Base-by-base conservation (phyloP, 1,140 invertebrate species). In the Oedothorax gibbosus region DNA sequence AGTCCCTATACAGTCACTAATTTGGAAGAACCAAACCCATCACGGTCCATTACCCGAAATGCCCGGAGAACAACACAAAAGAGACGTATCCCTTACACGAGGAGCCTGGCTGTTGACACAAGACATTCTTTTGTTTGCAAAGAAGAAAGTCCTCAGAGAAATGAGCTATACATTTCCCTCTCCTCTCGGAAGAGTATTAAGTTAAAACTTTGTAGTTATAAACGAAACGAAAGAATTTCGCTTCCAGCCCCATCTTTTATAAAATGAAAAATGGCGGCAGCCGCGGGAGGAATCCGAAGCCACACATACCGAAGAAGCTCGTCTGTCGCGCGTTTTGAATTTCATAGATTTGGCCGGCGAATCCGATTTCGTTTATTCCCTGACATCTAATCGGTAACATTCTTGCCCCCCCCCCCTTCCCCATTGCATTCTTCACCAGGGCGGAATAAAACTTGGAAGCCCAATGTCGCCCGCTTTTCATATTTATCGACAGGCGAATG, bases 361-460 rank as follows among this genome's bases (percentile, higher is more conserved):
- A 71, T 71, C 68, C 49, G 68, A 71, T 71, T 71, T 71, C 68
- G 49, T 54, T 53, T 51, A 71, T 71, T 71, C 68, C 14, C 68
- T 71, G 68, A 71, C 72, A 75, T 56, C 56, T 75, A 75, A 75
- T 75, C 72, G 72, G 72, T 75, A 57, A 75, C 72, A 71, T 71
- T 71, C 68, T 49, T 49, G 50, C 54, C 68, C 68, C 68, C 14
- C n/a, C 50, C 49, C 54, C 68, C 68, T 18, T 35, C 5, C 35
- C 49, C 15, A 49, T 71, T 51, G 54, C 68, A 71, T 71, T 71
- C 68, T 53, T 71, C 20, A 18, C 14, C 50, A 51, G 69, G 50
- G 50, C 20, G 66, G 66, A 69, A 69, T 69, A 71, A 71, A 71
- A 71, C 69, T 71, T 71, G 35, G 35, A 71, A 53, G 69, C 69